A percentile compares a stretch with the other conserved stretches of the same genome.
phyloP scores from a whole-genome alignment of 1,140 invertebrate genomes.

The Drosophila melanogaster region DNA sequence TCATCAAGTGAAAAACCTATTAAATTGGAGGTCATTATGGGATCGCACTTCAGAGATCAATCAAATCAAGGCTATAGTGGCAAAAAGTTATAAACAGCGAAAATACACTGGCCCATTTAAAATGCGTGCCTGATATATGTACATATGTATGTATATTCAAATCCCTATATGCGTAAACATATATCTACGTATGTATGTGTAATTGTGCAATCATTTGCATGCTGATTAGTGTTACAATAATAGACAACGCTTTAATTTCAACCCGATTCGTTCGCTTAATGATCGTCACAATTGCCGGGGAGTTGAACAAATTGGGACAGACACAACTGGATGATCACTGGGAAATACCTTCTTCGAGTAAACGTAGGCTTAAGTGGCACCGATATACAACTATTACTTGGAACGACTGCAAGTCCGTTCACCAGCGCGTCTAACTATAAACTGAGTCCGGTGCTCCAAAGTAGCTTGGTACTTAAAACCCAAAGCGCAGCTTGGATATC shows the following conservation, averaged over 20 bases:
- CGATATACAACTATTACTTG: not conserved
- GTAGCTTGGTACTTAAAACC: not conserved
- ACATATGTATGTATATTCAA: no score
- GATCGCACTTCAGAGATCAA: not conserved
- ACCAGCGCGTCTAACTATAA: constrained; percentile 14
- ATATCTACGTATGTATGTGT: not conserved
- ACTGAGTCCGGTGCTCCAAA: not conserved
- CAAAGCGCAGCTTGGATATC: constrained; percentile 31
- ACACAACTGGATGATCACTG: constrained; percentile 26
- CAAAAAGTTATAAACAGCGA: constrained; percentile 3
- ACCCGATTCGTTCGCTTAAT: constrained; percentile 14
- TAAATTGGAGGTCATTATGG: not conserved
- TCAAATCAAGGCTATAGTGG: not conserved
- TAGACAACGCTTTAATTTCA: constrained; percentile 20
- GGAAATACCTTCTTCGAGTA: constrained; percentile 36
- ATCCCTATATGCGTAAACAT: constrained; percentile 2
- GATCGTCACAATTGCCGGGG: constrained; percentile 6
- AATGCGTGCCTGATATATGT: constrained; percentile 20
- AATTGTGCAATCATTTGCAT: constrained; percentile 8
- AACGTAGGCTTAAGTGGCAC: constrained; percentile 11
- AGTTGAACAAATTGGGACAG: constrained; percentile 31
- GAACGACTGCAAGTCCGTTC: constrained; percentile 5
- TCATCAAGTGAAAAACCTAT: not conserved
- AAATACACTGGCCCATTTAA: constrained; percentile 34
- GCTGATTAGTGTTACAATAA: constrained; percentile 27